Percentiles rank a stretch among this genome's conserved stretches.
Conservation (phyloP, 2,797 vertebrate species). For the Calcarius lapponicus region DNA sequence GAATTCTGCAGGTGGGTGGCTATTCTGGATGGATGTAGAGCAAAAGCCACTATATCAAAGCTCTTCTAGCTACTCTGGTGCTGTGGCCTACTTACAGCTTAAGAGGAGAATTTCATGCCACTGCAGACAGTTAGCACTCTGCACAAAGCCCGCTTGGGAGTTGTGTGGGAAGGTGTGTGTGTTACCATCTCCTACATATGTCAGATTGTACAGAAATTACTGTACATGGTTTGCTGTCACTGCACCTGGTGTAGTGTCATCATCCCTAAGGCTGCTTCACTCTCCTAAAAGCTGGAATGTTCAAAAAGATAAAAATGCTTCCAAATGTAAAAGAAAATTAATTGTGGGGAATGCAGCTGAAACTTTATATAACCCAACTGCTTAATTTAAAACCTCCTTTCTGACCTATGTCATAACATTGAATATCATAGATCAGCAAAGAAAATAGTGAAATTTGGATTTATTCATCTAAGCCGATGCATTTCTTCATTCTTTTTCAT, state of each 20-base stretch:
- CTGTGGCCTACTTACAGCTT: slow-evolving; percentile 26
- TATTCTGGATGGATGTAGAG: neutral
- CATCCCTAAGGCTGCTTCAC: neutral
- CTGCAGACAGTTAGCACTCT: neutral
- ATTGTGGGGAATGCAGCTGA: neutral
- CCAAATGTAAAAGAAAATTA: neutral
- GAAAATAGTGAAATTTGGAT: neutral
- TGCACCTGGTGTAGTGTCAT: neutral
- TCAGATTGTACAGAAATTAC: slow-evolving; percentile 22
- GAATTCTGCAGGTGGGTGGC: neutral
- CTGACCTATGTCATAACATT: neutral
- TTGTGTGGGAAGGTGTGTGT: slow-evolving; percentile 29
- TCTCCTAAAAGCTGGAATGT: neutral
- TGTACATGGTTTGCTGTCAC: neutral
- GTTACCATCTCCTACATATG: neutral
- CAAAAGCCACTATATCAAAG: neutral
- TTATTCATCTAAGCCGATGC: neutral
- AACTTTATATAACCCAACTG: neutral
- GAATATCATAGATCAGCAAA: neutral
- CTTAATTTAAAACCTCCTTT: neutral
- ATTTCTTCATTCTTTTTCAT: neutral
- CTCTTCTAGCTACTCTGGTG: neutral
- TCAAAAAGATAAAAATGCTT: neutral
- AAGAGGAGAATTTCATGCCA: neutral
- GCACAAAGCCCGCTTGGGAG: neutral